Evolutionary conservation across 2,113 vertebrate species (phyloP).

Genomic region (Python bivittatus): DNA sequence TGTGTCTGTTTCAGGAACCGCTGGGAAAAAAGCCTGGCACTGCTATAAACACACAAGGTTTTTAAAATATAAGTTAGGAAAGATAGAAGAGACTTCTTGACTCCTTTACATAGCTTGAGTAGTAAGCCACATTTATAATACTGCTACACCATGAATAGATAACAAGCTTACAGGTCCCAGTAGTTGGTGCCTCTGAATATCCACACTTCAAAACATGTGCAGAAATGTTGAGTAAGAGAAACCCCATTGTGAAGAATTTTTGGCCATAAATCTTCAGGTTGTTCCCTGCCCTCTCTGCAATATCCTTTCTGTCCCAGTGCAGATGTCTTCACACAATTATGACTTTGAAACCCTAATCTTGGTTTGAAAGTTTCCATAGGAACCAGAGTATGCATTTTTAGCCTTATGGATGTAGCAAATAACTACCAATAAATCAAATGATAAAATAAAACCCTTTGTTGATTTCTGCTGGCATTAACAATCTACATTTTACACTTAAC

Average conservation of each 20-base stretch:
- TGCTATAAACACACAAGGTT: neutral
- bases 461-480: neutral
- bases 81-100: neutral
- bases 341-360: conserved; percentile 10
- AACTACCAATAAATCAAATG: neutral
- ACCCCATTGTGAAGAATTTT: neutral
- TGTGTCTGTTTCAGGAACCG: neutral
- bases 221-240: neutral
- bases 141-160: neutral
- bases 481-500: neutral
- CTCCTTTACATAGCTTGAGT: neutral
- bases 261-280: conserved; percentile 22
- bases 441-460: neutral
- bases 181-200: neutral
- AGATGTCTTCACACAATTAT: conserved; percentile 1
- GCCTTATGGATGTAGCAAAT: neutral
- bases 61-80: neutral
- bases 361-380: conserved; percentile 11
- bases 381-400: conserved; percentile 13
- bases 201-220: conserved; percentile 8
- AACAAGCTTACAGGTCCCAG: neutral
- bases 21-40: neutral
- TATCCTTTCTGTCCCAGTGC: neutral
- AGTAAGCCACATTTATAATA: neutral
- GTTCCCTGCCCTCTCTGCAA: neutral